These are phyloP conservation scores for Melanotaenia boesemani DNA, from an alignment of 2,797 vertebrate genomes.

Conservation along the genomic window DNA sequence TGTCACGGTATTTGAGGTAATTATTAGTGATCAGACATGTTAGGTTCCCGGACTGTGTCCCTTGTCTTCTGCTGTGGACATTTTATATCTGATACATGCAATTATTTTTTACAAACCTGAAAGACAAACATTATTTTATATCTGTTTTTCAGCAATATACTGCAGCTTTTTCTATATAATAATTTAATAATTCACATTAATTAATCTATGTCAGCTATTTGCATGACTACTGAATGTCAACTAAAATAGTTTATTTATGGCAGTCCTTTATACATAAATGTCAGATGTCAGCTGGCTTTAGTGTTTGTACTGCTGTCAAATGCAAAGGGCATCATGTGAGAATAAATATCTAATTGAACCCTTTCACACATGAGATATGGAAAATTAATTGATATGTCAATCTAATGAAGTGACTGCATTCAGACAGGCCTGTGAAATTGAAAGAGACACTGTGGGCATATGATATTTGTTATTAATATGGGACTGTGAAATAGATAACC, in stretches of 20 bases:
- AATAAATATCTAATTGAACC: not conserved
- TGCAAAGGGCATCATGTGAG: no score
- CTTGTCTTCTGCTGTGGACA: not conserved
- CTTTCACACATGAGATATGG: not conserved
- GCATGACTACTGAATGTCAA: not conserved
- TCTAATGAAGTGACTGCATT: not conserved
- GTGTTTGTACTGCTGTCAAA: no score
- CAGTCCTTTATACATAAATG: no score
- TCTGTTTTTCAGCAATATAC: not conserved
- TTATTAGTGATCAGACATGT: not conserved
- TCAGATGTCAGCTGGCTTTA: not conserved
- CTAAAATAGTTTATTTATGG: not conserved
- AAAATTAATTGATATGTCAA: not conserved
- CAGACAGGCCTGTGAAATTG: not conserved
- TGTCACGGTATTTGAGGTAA: not conserved
- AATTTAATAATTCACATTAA: not conserved
- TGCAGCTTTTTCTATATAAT: not conserved
- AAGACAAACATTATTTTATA: not conserved
- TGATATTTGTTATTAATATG: not conserved
- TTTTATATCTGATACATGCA: not conserved
- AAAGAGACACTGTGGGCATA: not conserved
- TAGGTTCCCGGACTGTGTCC: not conserved
- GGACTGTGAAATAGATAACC: not conserved
- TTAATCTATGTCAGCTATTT: not conserved
- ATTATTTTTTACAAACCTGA: not conserved